phyloP scores from a whole-genome alignment of 2,113 vertebrate species.

The Xerus inauris region DNA sequence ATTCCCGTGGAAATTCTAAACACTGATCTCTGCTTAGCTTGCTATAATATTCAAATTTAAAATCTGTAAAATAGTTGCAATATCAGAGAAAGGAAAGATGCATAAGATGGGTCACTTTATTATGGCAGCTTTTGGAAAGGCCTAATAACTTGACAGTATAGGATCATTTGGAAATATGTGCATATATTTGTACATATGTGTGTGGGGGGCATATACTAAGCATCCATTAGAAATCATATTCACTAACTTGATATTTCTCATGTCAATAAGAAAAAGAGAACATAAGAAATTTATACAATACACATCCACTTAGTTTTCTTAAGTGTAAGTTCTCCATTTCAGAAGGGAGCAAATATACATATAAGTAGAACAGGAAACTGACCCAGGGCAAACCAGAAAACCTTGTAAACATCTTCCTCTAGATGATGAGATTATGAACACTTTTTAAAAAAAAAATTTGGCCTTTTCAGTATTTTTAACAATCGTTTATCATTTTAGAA shows the following conservation, averaged over 20 bases:
- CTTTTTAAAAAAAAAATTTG: not conserved
- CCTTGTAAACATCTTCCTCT: not conserved
- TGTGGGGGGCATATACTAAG: not conserved
- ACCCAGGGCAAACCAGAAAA: not conserved
- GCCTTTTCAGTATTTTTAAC: not conserved
- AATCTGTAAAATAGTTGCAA: not conserved
- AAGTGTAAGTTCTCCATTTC: not conserved
- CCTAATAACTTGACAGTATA: not conserved
- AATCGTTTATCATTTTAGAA: slow-evolving; percentile 3
- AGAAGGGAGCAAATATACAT: not conserved
- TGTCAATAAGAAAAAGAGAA: not conserved
- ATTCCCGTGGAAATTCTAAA: not conserved
- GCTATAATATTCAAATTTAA: not conserved
- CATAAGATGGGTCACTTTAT: not conserved
- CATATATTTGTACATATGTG: not conserved
- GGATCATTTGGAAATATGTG: not conserved
- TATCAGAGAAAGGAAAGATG: not conserved
- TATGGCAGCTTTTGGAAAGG: not conserved
- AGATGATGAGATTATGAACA: not conserved
- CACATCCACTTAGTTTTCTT: not conserved
- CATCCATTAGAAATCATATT: not conserved
- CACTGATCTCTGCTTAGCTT: not conserved
- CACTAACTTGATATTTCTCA: not conserved
- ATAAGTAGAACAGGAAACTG: not conserved
- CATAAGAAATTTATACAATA: not conserved